phyloP scores from a whole-genome alignment of 2,797 vertebrate species.

The Perodicticus potto region DNA sequence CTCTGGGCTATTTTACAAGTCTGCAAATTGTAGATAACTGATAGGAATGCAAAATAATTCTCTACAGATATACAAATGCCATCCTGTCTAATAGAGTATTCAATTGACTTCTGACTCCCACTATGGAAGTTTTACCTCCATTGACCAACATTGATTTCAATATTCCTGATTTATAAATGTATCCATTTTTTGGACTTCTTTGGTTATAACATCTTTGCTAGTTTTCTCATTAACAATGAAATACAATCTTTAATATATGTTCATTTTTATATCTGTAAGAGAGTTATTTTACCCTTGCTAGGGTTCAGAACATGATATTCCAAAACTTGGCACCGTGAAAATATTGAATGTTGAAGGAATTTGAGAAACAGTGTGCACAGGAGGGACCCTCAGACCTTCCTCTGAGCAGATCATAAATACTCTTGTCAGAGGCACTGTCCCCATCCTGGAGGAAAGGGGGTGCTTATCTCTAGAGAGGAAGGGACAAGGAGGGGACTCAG shows the following conservation, averaged over 20 bases:
- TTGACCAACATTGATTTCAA: background rate
- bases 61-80: background rate
- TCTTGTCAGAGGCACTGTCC: background rate
- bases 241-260: background rate
- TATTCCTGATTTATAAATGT: background rate
- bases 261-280: background rate
- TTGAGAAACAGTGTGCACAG: background rate
- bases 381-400: background rate
- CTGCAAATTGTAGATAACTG: background rate
- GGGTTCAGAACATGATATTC: background rate
- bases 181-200: background rate
- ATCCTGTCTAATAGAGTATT: background rate
- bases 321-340: background rate
- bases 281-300: background rate
- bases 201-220: background rate
- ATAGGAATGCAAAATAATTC: background rate
- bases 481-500: background rate
- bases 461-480: background rate
- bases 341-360: background rate
- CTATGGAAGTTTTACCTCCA: background rate
- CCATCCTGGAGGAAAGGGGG: background rate
- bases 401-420: background rate
- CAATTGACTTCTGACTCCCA: background rate
- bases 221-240: constrained; percentile 7
- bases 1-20: background rate